phyloP scores from a whole-genome alignment of 2,797 vertebrate species.

The Mus spretus region DNA sequence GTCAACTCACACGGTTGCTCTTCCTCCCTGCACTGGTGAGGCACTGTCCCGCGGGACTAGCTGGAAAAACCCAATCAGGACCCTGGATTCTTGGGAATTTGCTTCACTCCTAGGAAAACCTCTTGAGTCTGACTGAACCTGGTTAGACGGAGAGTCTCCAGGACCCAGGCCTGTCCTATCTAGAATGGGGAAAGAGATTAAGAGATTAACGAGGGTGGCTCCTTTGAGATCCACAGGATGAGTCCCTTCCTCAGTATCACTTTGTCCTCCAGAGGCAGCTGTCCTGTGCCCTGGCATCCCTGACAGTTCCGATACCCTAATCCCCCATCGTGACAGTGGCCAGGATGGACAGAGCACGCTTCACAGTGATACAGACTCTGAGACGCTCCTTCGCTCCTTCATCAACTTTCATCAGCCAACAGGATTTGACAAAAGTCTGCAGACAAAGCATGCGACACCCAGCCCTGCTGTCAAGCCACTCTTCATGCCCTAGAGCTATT shows the following conservation, averaged over 20 bases:
- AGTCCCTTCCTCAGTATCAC: neutral
- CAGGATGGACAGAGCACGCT: neutral
- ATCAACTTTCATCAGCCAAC: neutral
- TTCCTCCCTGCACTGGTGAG: neutral
- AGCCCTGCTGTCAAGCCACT: neutral
- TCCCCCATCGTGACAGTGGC: neutral
- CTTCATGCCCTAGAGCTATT: neutral
- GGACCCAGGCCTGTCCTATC: constrained; percentile 22
- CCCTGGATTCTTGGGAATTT: neutral
- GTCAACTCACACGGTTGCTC: neutral
- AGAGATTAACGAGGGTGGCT: neutral
- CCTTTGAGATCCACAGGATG: neutral
- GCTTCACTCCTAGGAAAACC: neutral
- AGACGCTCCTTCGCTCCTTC: neutral
- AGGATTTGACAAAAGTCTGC: neutral
- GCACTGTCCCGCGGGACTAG: neutral
- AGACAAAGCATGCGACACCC: neutral
- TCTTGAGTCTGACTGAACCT: neutral
- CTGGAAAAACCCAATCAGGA: constrained; percentile 51
- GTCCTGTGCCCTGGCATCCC: neutral
- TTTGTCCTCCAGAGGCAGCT: constrained; percentile 20
- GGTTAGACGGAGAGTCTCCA: neutral
- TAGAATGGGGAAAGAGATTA: neutral
- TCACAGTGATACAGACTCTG: neutral
- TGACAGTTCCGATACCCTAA: neutral